Base-by-base conservation (phyloP, 2,888 invertebrate genomes). In the Apamea monoglypha region DNA sequence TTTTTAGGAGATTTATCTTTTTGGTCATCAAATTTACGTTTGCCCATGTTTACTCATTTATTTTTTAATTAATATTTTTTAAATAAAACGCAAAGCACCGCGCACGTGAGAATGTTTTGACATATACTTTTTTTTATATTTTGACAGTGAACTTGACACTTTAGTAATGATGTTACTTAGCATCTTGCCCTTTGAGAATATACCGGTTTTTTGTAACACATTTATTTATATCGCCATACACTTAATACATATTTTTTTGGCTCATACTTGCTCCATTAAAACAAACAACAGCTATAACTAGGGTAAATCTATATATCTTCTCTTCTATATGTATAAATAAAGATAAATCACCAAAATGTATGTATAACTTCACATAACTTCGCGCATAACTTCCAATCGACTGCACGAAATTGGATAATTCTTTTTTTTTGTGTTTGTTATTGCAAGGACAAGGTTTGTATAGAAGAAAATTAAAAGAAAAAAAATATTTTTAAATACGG, bases 11-110 rank as follows among this genome's bases (percentile, higher is more conserved):
- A 67, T 18, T 88, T 91, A 25, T 87, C 90, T 53, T 90, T 89
- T 21, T 92, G 92, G 61, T 83, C 90, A 21, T 94, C 93, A 81
- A 93, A 95, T 90, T 96, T 96, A 85, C 96, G 93, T 91, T 96
- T 95, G 29, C 95, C 94, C 96, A 96, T 95, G 90, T 88, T 93
- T 29, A 79, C 75, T 86, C 80, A 87, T 81, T 14, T 56, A 85
- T 56, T 76, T 12, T 63, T 69, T 73, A 59, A 69, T 73, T 53
- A 36, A 76, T 53, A 21, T 73, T 76, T 66, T 63, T 8, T 16
- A 63, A 40, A 32, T 14, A 70, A 16, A 74, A 50, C 44, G 21
- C 16, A 59, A 53, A 5, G 25, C n/a, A 67, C 21, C 25, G 21
- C 73, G 84, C 93, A 93, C 91, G 92, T 93, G 94, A 85, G 85